Evolutionary conservation across 2,888 invertebrate genomes (phyloP).

Genomic region (Unio pictorum): DNA sequence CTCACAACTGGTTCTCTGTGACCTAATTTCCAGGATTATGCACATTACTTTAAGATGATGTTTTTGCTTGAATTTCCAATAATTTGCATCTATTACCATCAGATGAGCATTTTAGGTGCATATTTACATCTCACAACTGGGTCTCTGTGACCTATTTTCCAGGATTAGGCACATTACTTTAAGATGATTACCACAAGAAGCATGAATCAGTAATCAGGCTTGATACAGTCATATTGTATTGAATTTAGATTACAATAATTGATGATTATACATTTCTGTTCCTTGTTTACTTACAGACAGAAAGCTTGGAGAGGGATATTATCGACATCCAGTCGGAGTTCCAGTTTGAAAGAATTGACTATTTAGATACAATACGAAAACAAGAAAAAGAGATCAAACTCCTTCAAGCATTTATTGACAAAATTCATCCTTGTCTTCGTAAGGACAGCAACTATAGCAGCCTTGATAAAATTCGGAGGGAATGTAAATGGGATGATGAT

Average conservation of each 20-base stretch:
- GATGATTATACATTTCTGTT: background rate
- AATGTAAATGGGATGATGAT: conserved; percentile 83
- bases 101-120: no score
- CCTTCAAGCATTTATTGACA: conserved; percentile 72
- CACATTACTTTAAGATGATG: no score
- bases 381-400: conserved; percentile 82
- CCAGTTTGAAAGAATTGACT: conserved; percentile 85
- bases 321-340: conserved; percentile 86
- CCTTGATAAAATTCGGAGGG: conserved; percentile 79
- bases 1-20: no score
- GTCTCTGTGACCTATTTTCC: no score
- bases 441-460: conserved; percentile 84
- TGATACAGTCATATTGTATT: background rate
- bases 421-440: conserved; percentile 79
- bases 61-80: no score
- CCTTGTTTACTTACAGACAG: conserved; percentile 73
- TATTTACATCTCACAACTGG: no score
- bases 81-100: no score
- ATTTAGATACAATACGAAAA: conserved; percentile 84
- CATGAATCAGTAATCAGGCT: no score
- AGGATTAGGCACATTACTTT: no score
- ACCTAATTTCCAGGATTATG: no score
- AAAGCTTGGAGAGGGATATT: conserved; percentile 81
- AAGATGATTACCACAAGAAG: no score
- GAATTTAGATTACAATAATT: background rate